phyloP scores from a whole-genome alignment of 2,113 vertebrate genomes.

The Nesogale talazaci region DNA sequence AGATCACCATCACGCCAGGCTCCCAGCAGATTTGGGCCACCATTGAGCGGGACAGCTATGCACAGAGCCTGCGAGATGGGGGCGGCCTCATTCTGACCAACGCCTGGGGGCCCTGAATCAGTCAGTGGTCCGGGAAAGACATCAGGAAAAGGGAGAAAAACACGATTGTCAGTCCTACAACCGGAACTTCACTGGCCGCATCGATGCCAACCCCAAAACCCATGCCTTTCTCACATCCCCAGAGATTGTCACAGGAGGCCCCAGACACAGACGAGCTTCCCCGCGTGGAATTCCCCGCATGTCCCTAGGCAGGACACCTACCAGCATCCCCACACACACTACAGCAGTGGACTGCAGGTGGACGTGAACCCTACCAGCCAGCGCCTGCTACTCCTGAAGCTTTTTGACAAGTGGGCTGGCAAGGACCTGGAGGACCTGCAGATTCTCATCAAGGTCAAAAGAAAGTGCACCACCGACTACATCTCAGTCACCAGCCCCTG shows the following conservation, averaged over 20 bases:
- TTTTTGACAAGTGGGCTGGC: constrained; percentile 95
- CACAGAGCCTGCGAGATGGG: constrained; percentile 92
- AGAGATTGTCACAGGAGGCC: constrained; percentile 93
- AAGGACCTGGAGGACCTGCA: constrained; percentile 92
- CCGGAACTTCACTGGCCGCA: constrained; percentile 97
- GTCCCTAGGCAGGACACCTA: constrained; percentile 98
- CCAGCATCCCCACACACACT: constrained; percentile 93
- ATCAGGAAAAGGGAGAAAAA: constrained; percentile 99
- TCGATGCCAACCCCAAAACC: constrained; percentile 96
- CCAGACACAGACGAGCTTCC: constrained; percentile 95
- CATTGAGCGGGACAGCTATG: constrained; percentile 96
- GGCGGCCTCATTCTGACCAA: constrained; percentile 97
- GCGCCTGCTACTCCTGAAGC: constrained; percentile 95
- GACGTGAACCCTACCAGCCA: constrained; percentile 95
- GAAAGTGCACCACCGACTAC: constrained; percentile 98
- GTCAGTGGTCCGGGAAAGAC: constrained; percentile 96
- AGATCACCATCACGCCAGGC: constrained; percentile 97
- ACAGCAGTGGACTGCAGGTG: constrained; percentile 87
- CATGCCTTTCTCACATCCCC: constrained; percentile 97
- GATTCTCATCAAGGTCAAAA: constrained; percentile 99
- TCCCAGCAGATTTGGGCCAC: constrained; percentile 99
- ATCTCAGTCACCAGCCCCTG: constrained; percentile 98
- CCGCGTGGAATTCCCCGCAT: constrained; percentile 89
- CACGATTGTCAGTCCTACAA: constrained; percentile 98
- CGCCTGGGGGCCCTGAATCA: constrained; percentile 98